Conservation (phyloP, 2,113 vertebrate genomes). For the Entelurus aequoreus region DNA sequence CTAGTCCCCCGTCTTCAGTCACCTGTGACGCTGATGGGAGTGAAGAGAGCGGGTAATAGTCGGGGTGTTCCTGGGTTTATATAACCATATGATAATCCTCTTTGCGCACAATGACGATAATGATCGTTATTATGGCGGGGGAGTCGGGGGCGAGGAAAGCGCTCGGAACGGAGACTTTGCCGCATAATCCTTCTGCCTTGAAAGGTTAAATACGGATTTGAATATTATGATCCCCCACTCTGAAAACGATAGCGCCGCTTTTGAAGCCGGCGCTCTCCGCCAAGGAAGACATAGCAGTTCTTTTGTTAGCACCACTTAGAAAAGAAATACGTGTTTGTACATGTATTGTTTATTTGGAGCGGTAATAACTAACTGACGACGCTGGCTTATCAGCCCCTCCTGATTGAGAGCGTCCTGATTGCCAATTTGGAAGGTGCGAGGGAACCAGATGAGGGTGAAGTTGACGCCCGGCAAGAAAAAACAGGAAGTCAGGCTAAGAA, state of each 20-base stretch:
- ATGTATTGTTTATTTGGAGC: too few relatives aligned
- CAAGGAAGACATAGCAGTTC: conserved; percentile 40
- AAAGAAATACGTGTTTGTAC: too few relatives aligned
- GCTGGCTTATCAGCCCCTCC: too few relatives aligned
- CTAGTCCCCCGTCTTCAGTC: conserved; percentile 31
- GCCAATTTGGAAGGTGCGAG: too few relatives aligned
- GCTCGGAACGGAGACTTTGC: conserved; percentile 70
- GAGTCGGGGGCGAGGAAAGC: conserved; percentile 68
- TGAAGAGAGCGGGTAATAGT: conserved; percentile 73
- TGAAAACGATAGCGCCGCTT: conserved; percentile 64
- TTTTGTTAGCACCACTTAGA: too few relatives aligned
- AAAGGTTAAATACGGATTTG: conserved; percentile 78
- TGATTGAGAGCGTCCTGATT: too few relatives aligned
- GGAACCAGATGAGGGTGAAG: too few relatives aligned
- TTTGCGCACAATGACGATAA: conserved; percentile 77
- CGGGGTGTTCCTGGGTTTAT: conserved; percentile 74
- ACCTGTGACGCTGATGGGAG: conserved; percentile 69
- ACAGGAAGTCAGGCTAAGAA: too few relatives aligned
- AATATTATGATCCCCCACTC: conserved; percentile 72
- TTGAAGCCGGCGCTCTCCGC: conserved; percentile 51
- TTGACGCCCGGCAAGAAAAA: too few relatives aligned
- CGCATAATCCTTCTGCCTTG: conserved; percentile 71
- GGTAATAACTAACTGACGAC: too few relatives aligned
- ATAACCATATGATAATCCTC: conserved; percentile 76
- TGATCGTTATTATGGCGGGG: conserved; percentile 75